Evolutionary conservation across 2,888 invertebrate species (phyloP).

Genomic region (Homarus gammarus): DNA sequence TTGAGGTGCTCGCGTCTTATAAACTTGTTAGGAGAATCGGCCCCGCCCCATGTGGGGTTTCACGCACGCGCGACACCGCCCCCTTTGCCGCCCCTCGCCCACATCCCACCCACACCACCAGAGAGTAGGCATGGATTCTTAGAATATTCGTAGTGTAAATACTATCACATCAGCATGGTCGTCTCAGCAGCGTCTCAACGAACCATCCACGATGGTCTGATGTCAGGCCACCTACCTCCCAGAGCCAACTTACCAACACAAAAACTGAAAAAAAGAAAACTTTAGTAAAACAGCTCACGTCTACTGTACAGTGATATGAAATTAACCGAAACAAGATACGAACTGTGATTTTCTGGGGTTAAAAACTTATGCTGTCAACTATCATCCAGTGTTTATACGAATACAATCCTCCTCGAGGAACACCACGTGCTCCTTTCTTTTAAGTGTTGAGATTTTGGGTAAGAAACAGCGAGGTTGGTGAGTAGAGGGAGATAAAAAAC

Average conservation of each 20-base stretch:
- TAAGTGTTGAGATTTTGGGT: too few relatives aligned
- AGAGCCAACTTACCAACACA: background rate
- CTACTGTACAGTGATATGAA: too few relatives aligned
- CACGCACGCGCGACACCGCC: background rate
- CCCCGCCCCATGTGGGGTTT: background rate
- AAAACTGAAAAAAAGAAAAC: background rate
- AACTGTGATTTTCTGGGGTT: too few relatives aligned
- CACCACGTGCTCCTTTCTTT: too few relatives aligned
- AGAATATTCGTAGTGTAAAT: background rate
- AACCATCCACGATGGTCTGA: background rate
- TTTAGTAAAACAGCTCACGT: too few relatives aligned
- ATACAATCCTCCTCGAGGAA: too few relatives aligned
- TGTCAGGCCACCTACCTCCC: background rate
- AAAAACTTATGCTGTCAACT: too few relatives aligned
- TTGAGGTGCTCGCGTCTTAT: background rate
- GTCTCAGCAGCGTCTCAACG: too few relatives aligned
- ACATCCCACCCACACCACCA: constrained; percentile 8
- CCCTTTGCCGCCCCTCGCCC: background rate
- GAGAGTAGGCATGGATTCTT: background rate
- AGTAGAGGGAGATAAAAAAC: too few relatives aligned
- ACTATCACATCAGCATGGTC: background rate
- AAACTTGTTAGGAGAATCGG: background rate
- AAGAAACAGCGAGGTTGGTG: too few relatives aligned
- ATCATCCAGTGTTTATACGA: too few relatives aligned
- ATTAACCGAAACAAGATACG: too few relatives aligned